phyloP scores from a whole-genome alignment of 1,140 invertebrate genomes.

The Habropoda laboriosa region DNA sequence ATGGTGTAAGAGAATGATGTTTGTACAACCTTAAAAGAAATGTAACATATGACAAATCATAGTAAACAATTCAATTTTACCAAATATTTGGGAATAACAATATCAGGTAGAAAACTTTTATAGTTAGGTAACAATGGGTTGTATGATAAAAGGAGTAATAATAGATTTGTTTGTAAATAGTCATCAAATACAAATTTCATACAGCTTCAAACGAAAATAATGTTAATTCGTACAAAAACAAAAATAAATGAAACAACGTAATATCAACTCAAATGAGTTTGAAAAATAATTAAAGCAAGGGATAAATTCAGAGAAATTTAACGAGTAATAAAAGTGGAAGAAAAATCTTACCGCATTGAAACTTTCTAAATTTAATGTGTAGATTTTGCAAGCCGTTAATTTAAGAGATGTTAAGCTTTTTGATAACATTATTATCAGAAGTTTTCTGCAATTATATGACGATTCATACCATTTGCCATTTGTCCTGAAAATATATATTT shows the following conservation, averaged over 20 bases:
- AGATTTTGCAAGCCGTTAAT: slow-evolving; percentile 66
- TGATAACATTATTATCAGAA: slow-evolving; percentile 58
- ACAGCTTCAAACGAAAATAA: too few species aligned
- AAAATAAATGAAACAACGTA: too few species aligned
- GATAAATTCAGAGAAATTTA: too few species aligned
- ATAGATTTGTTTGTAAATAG: too few species aligned
- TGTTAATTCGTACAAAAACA: too few species aligned
- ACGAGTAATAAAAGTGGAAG: background rate
- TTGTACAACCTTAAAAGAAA: slow-evolving; percentile 55
- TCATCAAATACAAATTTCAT: too few species aligned
- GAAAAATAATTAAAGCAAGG: too few species aligned
- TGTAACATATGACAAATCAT: too few species aligned
- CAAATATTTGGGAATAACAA: background rate
- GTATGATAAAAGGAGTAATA: too few species aligned
- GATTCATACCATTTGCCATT: slow-evolving; percentile 62
- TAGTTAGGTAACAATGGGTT: too few species aligned
- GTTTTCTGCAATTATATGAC: slow-evolving; percentile 53
- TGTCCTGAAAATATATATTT: slow-evolving; percentile 43
- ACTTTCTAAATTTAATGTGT: slow-evolving; percentile 64
- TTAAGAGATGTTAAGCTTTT: slow-evolving; percentile 54
- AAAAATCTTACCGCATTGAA: slow-evolving; percentile 60
- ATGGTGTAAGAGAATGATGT: slow-evolving; percentile 66
- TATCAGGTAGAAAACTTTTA: too few species aligned
- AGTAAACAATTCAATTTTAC: background rate
- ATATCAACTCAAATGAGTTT: too few species aligned